Conservation (phyloP, 2,797 vertebrate species). For the Gallinago solitaria region DNA sequence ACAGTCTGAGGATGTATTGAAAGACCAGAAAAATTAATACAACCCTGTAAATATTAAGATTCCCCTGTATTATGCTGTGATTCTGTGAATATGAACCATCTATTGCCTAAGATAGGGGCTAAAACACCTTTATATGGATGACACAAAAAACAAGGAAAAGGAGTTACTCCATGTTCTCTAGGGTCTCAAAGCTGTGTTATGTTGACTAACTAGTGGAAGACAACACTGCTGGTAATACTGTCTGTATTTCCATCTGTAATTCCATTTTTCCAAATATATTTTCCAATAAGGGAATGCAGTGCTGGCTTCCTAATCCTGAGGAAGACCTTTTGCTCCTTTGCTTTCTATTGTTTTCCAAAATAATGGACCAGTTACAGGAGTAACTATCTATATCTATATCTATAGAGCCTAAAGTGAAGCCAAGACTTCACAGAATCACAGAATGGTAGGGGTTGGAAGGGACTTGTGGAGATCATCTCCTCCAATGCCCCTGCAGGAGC, state of each 20-base stretch:
- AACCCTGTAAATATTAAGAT: not conserved
- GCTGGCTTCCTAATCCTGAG: not conserved
- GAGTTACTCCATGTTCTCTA: not conserved
- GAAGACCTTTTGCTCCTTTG: not conserved
- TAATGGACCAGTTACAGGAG: not conserved
- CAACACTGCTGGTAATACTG: not conserved
- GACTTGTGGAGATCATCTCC: too few species aligned
- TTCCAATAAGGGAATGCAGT: not conserved
- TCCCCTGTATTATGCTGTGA: not conserved
- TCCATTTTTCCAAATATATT: not conserved
- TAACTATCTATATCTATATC: not conserved
- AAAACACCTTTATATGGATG: not conserved
- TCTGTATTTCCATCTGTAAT: not conserved
- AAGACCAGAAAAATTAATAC: not conserved
- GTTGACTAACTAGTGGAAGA: not conserved
- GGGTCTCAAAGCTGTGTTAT: not conserved
- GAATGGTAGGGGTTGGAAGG: too few species aligned
- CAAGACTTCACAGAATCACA: not conserved
- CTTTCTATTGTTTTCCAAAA: not conserved
- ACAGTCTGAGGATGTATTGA: not conserved
- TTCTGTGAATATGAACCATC: not conserved
- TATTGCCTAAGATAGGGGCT: not conserved
- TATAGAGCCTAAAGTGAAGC: not conserved
- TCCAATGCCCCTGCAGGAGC: too few species aligned
- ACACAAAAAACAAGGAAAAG: not conserved